Conservation (phyloP, 1,140 invertebrate species). For the Drosophila parabipectinata region DNA sequence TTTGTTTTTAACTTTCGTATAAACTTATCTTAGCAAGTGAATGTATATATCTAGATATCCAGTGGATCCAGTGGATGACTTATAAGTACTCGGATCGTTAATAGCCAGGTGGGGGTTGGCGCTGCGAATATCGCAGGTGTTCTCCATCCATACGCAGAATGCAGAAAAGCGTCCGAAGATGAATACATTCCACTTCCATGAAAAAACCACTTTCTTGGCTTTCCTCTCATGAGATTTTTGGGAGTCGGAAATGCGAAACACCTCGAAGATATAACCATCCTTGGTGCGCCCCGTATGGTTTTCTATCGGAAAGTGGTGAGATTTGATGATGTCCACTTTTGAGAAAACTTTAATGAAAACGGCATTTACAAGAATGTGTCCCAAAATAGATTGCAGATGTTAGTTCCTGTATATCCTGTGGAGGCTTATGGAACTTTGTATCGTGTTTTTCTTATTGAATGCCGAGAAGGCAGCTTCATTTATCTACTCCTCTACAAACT, state of each 20-base stretch:
- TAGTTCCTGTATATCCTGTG: background rate
- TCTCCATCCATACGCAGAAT: background rate
- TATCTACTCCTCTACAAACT: background rate
- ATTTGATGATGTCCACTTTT: too few relatives aligned
- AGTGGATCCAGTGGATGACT: too few relatives aligned
- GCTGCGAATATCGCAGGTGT: background rate
- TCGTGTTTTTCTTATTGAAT: background rate
- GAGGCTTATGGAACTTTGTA: too few relatives aligned
- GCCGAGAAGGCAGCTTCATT: background rate
- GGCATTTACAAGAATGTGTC: too few relatives aligned
- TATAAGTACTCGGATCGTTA: background rate
- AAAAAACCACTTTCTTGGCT: background rate
- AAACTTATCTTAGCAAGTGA: background rate
- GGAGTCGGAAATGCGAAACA: background rate
- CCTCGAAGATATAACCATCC: background rate
- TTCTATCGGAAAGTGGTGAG: background rate
- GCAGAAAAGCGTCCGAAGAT: background rate
- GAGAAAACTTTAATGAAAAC: background rate
- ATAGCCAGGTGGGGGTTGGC: background rate
- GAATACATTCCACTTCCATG: background rate
- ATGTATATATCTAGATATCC: constrained; percentile 1
- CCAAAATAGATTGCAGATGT: background rate
- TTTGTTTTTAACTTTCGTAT: constrained; percentile 12
- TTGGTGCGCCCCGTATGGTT: background rate
- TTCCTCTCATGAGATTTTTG: background rate